Evolutionary conservation across 2,113 vertebrate genomes (phyloP).

Genomic region (Pygathrix nemaeus): DNA sequence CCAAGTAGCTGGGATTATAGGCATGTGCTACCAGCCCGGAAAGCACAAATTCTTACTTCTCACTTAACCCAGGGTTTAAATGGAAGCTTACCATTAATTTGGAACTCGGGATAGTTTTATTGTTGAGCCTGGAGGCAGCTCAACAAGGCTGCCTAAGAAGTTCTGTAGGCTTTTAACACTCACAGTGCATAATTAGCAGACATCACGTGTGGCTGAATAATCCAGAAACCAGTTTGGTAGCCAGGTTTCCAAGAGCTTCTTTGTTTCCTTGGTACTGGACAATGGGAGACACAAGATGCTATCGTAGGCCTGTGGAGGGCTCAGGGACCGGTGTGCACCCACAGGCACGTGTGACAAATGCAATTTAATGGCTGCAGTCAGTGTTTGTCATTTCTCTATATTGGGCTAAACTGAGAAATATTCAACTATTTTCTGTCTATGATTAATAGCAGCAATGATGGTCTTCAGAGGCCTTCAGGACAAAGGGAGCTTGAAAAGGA

Average conservation of each 20-base stretch:
- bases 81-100: background rate
- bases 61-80: background rate
- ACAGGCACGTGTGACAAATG: rapidly evolving
- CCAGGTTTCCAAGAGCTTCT: background rate
- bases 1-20: too few relatives aligned
- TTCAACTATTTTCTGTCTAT: background rate
- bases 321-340: rapidly evolving
- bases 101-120: background rate
- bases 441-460: rapidly evolving
- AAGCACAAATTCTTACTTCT: background rate
- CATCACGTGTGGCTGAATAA: rapidly evolving
- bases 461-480: background rate
- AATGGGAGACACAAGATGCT: background rate
- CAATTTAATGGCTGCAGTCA: background rate
- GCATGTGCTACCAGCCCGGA: background rate
- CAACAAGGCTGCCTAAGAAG: background rate
- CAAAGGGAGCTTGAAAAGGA: background rate
- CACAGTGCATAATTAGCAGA: background rate
- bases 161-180: rapidly evolving
- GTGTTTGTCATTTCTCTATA: background rate
- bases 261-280: background rate
- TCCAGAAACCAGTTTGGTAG: background rate
- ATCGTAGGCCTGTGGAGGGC: background rate
- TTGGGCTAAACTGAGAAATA: background rate
- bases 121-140: background rate